Evolutionary conservation across 2,888 invertebrate genomes (phyloP), one percentile per base, ranked within the genome.

Genomic region (Campoplex capitator): DNA sequence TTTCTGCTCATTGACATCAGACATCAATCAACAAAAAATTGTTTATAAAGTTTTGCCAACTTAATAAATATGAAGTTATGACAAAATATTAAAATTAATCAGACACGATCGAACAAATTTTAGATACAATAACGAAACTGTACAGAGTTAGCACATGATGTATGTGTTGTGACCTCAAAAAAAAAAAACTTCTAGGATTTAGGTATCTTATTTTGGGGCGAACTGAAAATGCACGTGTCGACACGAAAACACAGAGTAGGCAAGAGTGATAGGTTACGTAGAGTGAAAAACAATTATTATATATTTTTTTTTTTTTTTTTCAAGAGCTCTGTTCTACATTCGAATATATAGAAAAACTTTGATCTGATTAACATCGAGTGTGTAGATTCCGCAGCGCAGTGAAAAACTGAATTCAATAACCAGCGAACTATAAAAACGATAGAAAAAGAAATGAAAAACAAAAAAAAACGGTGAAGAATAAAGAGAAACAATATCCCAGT

Each of bases 291-390:
- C 35, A 16, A 76, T 35, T 23, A 23, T 23, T 23, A 23, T 23
- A 0, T 23, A 23, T 23, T 23, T 28, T 77, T 48, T 45, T 23
- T 23, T 28, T 77, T 48, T 45, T 65, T 38, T 4, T 76, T 48
- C 28, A 28, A 32, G 35, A 32, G 1, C 42, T 65, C 48, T 68
- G 62, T 56, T 73, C 13, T 28, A 56, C 51, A 65, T 68, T 77
- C 80, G n/a, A 45, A 13, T 76, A 13, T 76, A 68, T 58, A 77
- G 67, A 48, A 70, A 77, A 80, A 23, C 67, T 23, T 48, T 80
- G 58, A 77, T 74, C n/a, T 74, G 77, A 80, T 81, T 80, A 81
- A 84, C 75, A 77, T 62, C n/a, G 18, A 73, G 80, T 28, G 42
- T 70, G 28, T 13, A 16, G 32, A 62, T 62, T 62, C 32, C 6